These are phyloP conservation scores for Abrostola tripartita DNA, from an alignment of 2,888 invertebrate species.

Conservation along the genomic window DNA sequence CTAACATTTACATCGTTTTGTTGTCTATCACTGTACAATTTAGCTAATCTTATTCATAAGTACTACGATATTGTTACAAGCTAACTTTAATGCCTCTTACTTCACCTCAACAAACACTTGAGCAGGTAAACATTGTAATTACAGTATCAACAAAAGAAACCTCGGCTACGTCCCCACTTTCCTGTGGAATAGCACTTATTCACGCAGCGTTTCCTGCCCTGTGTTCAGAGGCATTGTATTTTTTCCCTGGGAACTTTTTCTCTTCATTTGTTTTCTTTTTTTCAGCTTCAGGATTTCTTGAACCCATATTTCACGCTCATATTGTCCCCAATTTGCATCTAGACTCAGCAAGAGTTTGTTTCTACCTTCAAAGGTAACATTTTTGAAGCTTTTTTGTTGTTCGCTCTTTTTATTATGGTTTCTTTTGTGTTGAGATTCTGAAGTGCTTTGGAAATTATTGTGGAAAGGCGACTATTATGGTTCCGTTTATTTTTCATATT, in stretches of 20 bases:
- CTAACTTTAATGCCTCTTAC: background rate
- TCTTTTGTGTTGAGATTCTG: constrained; percentile 23
- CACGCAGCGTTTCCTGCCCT: constrained; percentile 84
- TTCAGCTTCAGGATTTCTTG: constrained; percentile 85
- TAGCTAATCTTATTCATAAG: too few species aligned
- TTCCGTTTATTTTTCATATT: background rate
- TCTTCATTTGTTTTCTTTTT: constrained; percentile 83
- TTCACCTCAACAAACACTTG: constrained; percentile 18
- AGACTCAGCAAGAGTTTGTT: constrained; percentile 62
- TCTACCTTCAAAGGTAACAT: constrained; percentile 55
- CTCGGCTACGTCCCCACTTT: constrained; percentile 40
- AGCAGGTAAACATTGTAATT: constrained; percentile 56
- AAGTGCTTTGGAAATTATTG: constrained; percentile 12
- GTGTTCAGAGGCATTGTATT: constrained; percentile 76
- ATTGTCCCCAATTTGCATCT: constrained; percentile 81
- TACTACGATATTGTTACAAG: too few species aligned
- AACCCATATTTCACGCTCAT: constrained; percentile 88
- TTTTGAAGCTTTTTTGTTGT: constrained; percentile 47
- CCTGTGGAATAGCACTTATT: constrained; percentile 79
- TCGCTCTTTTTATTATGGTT: constrained; percentile 27
- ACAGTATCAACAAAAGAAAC: constrained; percentile 61
- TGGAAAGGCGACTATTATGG: constrained; percentile 3
- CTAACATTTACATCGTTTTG: too few species aligned
- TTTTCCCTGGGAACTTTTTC: constrained; percentile 78
- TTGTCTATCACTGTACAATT: too few species aligned